These are phyloP conservation scores for Scatophagus argus DNA, from an alignment of 2,113 vertebrate species.

Conservation along the genomic window DNA sequence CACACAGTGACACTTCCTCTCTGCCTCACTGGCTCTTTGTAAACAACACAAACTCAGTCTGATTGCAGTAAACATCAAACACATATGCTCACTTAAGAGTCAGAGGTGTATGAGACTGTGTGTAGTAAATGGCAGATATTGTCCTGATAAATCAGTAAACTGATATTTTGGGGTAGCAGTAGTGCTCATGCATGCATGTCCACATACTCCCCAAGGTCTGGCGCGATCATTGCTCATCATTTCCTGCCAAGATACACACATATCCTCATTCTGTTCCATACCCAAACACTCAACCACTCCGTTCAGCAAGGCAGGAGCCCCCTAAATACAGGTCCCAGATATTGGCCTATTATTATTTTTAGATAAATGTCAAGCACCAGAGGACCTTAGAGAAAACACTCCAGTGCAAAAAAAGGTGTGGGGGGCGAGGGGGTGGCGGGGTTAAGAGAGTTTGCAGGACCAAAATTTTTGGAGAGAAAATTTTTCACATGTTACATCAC, in stretches of 20 bases:
- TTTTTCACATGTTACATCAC: slow-evolving; percentile 79
- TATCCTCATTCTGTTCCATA: slow-evolving; percentile 48
- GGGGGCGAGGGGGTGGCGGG: slow-evolving; percentile 8
- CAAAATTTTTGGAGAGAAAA: slow-evolving; percentile 48
- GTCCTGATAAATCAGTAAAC: slow-evolving; percentile 38
- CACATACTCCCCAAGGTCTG: slow-evolving; percentile 12
- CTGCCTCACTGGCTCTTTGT: slow-evolving; percentile 18
- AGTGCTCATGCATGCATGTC: slow-evolving; percentile 23
- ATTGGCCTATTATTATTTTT: slow-evolving; percentile 75
- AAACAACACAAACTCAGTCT: slow-evolving; percentile 40
- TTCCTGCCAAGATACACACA: slow-evolving; percentile 66
- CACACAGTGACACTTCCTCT: slow-evolving; percentile 39
- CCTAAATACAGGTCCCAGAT: slow-evolving; percentile 61
- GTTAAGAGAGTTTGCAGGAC: slow-evolving; percentile 30
- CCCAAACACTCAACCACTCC: not conserved
- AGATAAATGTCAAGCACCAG: slow-evolving; percentile 70
- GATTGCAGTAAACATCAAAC: slow-evolving; percentile 50
- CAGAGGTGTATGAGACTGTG: not conserved
- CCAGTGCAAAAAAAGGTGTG: slow-evolving; percentile 1
- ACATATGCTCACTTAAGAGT: slow-evolving; percentile 2
- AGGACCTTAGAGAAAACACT: slow-evolving; percentile 64
- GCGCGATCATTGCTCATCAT: slow-evolving; percentile 22
- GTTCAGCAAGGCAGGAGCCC: slow-evolving; percentile 52
- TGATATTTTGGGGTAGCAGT: slow-evolving; percentile 36
- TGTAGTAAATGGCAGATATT: slow-evolving; percentile 6